Base-by-base conservation (phyloP, 2,888 invertebrate genomes). In the Tetranychus truncatus region DNA sequence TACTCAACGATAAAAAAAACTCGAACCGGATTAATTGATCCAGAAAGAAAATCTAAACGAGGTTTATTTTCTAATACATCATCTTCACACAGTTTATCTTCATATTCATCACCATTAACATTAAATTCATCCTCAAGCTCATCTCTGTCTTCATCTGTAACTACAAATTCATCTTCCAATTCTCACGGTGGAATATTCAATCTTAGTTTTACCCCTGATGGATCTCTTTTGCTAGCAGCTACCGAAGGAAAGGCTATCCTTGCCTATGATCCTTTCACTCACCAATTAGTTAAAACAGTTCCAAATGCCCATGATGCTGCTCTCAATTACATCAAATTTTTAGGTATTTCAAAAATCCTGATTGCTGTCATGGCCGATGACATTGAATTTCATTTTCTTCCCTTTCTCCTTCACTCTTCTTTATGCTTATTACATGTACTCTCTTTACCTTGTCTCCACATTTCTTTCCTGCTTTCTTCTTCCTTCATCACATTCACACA, bases 301-400 rank as follows among this genome's bases (percentile, higher is more conserved):
- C 86, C 87, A 79, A 88, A 89, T 81, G 94, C 94, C 18, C 95
- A 95, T 82, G 85, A 86, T 11, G 91, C 91, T 82, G 92, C 92
- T 85, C 93, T 95, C 7, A 95, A 95, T 82, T 92, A 92, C 85
- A 90, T 95, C 69, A 91, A 90, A 93, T 93, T 84, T 84, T 86
- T 84, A 74, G 71, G 20, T 55, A 71, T 66, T 15, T 55, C 15
- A 55, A 7, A 55, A 15, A 15, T 55, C 15, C 55, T 55, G 15
- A 55, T 55, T 15, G 15, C 55, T 55, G 55, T 55, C 55, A 55
- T 55, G 55, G 55, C 55, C 55, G 55, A 55, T 55, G 55, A 55
- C 55, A 55, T 55, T 55, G 55, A 55, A 55, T 55, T 15, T 55
- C 5, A 55, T 55, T 55, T 55, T 15, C 55, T 55, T 55, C 55